Percentiles rank a stretch among this genome's conserved stretches.
Evolutionary conservation across 2,113 vertebrate species (phyloP).

Genomic region (Thymallus thymallus): DNA sequence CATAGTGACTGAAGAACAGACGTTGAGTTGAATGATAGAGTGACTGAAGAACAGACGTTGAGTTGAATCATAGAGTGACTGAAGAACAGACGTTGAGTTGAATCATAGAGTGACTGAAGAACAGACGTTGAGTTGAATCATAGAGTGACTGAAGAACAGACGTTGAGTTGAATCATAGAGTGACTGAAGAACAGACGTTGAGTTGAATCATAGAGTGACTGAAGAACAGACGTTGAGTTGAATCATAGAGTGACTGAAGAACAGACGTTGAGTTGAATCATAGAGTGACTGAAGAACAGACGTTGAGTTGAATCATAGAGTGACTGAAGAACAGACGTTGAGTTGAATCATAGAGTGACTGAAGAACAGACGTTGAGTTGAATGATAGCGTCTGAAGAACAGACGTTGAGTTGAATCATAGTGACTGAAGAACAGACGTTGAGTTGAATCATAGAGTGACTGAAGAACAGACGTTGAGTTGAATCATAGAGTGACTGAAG

Average conservation of each 20-base stretch:
- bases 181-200: constrained; percentile 24
- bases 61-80: constrained; percentile 32
- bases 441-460: constrained; percentile 32
- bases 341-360: constrained; percentile 32
- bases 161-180: constrained; percentile 35
- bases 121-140: constrained; percentile 30
- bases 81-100: constrained; percentile 27
- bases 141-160: constrained; percentile 26
- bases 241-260: constrained; percentile 29
- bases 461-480: constrained; percentile 26
- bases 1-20: constrained; percentile 24
- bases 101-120: constrained; percentile 29
- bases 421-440: constrained; percentile 25
- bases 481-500: constrained; percentile 30
- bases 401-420: constrained; percentile 32
- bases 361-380: constrained; percentile 27
- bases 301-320: constrained; percentile 35
- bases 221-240: constrained; percentile 27
- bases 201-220: constrained; percentile 32
- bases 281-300: constrained; percentile 26
- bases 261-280: constrained; percentile 30
- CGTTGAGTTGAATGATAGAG: constrained; percentile 35
- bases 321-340: constrained; percentile 24
- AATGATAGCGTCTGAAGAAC: constrained; percentile 30
- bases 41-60: constrained; percentile 24